These are phyloP conservation scores for Spea multiplicata DNA, from an alignment of 2,113 vertebrate species.

Conservation along the genomic window DNA sequence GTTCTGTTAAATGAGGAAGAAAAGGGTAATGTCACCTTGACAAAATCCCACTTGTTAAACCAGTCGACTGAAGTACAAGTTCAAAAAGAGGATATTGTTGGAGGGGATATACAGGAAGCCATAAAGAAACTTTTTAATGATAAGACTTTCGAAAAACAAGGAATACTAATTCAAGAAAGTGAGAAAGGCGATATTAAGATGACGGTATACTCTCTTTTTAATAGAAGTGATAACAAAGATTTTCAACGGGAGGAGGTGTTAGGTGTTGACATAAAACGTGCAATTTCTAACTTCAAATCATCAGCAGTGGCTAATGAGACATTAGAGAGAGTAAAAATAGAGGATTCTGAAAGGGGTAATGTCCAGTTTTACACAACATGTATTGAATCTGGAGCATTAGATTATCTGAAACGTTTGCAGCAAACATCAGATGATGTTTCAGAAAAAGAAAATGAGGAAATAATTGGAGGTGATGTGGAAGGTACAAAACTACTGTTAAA, in stretches of 20 bases:
- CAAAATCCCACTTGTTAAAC: constrained; percentile 78
- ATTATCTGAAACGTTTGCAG: constrained; percentile 81
- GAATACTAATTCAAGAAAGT: constrained; percentile 87
- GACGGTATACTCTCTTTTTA: constrained; percentile 88
- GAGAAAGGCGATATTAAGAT: constrained; percentile 87
- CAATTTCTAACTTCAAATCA: constrained; percentile 74
- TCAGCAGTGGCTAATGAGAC: constrained; percentile 63
- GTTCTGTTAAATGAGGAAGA: constrained; percentile 78
- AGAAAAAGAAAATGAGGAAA: constrained; percentile 60
- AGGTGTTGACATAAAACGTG: constrained; percentile 74
- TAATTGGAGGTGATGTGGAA: constrained; percentile 79
- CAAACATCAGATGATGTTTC: constrained; percentile 62
- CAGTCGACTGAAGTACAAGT: constrained; percentile 64
- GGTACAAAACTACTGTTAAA: constrained; percentile 74
- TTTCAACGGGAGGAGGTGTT: constrained; percentile 73
- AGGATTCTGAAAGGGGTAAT: constrained; percentile 80
- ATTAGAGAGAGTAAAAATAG: constrained; percentile 67
- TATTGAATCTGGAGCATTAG: constrained; percentile 85
- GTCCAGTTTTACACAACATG: constrained; percentile 88
- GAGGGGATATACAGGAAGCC: constrained; percentile 80
- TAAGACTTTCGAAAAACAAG: constrained; percentile 69
- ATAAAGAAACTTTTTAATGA: constrained; percentile 76
- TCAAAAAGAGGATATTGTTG: constrained; percentile 79
- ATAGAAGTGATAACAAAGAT: constrained; percentile 64
- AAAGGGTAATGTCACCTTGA: constrained; percentile 78